Evolutionary conservation across 2,888 invertebrate genomes (phyloP), one percentile per base, ranked within the genome.

Genomic region (Sicus ferrugineus): DNA sequence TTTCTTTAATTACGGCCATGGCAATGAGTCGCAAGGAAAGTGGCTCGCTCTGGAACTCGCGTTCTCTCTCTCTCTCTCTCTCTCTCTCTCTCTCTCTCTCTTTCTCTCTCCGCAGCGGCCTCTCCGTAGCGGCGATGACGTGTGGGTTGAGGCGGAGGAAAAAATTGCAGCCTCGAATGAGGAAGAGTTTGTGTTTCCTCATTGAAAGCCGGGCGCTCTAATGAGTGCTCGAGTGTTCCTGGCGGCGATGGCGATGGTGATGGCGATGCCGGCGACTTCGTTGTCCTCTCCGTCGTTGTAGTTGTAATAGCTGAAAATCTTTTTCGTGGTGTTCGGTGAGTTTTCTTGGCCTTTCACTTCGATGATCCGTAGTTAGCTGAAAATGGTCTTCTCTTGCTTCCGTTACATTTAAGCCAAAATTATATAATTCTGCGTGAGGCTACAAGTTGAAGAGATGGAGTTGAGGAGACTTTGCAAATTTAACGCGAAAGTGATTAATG

Each of bases 101-200:
- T 68, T 67, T 64, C 61, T 31, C 59, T 62, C 65, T 48, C 70
- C 69, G 71, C 73, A 73, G 73, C 28, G 42, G 9, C 26, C 42
- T 16, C 61, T 50, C 14, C 3, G 30, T 28, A 19, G 19, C 16
- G 14, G 26, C 30, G 31, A 7, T 52, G 59, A 7, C 56, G 54
- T 62, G 54, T 62, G 62, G 62, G 42, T 50, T 34, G 42, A 21
- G 42, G 26, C 28, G 23, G 54, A 54, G 31, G 52, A 34, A 64
- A 34, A 46, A 21, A 46, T 30, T 64, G 21, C 30, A 28, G n/a
- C n/a, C n/a, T 30, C 30, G 23, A 52, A 64, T 31, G 48, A 28
- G 58, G 52, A 67, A 56, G 58, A 42, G 30, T 58, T 67, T 16
- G 38, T 42, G 31, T 52, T 66, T 66, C 65, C 67, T 38, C 30